Percentiles rank a stretch among this genome's conserved stretches.
Evolutionary conservation across 2,113 vertebrate species (phyloP).

Genomic region (Psettodes erumei): DNA sequence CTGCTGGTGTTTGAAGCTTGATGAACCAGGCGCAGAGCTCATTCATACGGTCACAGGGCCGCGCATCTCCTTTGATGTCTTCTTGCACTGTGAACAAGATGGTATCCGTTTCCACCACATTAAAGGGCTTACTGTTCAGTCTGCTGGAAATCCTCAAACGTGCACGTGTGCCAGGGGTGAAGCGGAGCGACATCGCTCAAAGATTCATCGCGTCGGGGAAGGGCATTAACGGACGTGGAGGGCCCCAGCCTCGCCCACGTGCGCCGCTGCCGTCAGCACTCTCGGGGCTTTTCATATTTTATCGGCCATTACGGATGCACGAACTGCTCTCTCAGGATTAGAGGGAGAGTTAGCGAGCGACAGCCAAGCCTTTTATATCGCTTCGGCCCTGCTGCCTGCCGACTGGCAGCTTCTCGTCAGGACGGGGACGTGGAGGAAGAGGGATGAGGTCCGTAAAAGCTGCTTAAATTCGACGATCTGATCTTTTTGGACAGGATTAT

Average conservation of each 20-base stretch:
- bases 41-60: slow-evolving; percentile 11
- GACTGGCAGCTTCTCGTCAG: slow-evolving; percentile 49
- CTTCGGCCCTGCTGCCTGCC: slow-evolving; percentile 40
- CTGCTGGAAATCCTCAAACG: slow-evolving; percentile 47
- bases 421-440: neutral
- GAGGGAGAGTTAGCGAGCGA: slow-evolving; percentile 29
- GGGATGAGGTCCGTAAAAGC: slow-evolving; percentile 50
- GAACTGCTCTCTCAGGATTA: slow-evolving; percentile 68
- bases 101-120: slow-evolving; percentile 61
- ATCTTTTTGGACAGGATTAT: slow-evolving; percentile 38
- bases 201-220: slow-evolving; percentile 50
- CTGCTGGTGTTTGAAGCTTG: slow-evolving; percentile 21
- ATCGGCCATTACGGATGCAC: slow-evolving; percentile 70
- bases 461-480: slow-evolving; percentile 59
- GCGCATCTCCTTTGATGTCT: slow-evolving; percentile 48
- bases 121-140: slow-evolving; percentile 54
- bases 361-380: slow-evolving; percentile 37
- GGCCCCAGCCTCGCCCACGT: slow-evolving; percentile 15
- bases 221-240: slow-evolving; percentile 51
- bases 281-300: slow-evolving; percentile 65
- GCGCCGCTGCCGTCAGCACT: slow-evolving; percentile 61
- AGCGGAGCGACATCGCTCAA: slow-evolving; percentile 49
- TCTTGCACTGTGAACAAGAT: slow-evolving; percentile 55
- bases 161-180: slow-evolving; percentile 37
- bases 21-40: slow-evolving; percentile 31